Evolutionary conservation across 2,797 vertebrate genomes (phyloP).

Genomic region (Champsocephalus esox): DNA sequence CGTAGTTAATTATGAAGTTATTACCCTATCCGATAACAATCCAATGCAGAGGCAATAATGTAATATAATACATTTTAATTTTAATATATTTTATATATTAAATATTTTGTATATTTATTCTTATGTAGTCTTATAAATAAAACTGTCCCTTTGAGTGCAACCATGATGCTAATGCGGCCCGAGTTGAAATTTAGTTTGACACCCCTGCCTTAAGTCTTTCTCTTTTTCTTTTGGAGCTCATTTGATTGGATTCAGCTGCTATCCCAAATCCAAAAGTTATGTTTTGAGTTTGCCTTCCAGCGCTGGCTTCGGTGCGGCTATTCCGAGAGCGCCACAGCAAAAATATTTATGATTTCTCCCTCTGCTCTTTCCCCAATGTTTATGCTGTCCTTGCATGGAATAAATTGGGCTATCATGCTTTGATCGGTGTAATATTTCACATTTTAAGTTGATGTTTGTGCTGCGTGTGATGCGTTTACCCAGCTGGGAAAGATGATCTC

Average conservation of each 20-base stretch:
- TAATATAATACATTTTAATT: too few relatives aligned
- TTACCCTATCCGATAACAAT: too few relatives aligned
- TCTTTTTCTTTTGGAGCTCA: slow-evolving; percentile 45
- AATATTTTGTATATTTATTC: too few relatives aligned
- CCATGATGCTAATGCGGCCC: too few relatives aligned
- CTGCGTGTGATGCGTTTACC: slow-evolving; percentile 78
- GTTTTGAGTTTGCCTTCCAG: slow-evolving; percentile 53
- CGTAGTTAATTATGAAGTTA: too few relatives aligned
- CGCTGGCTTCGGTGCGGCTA: slow-evolving; percentile 37
- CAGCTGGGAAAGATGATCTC: slow-evolving; percentile 82
- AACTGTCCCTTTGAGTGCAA: too few relatives aligned
- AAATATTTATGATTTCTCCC: slow-evolving; percentile 60
- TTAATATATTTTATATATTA: too few relatives aligned
- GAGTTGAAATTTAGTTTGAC: too few relatives aligned
- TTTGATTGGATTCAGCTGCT: slow-evolving; percentile 57
- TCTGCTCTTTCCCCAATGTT: slow-evolving; percentile 58
- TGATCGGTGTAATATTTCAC: slow-evolving; percentile 80
- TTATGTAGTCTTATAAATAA: too few relatives aligned
- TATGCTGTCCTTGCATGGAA: slow-evolving; percentile 62
- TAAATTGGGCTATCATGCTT: slow-evolving; percentile 66
- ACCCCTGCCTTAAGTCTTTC: background rate
- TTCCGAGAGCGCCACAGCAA: slow-evolving; percentile 32
- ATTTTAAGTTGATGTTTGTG: slow-evolving; percentile 79
- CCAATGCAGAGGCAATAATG: too few relatives aligned
- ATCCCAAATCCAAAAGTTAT: slow-evolving; percentile 51